Evolutionary conservation across 1,140 invertebrate species (phyloP), one percentile per base, ranked within the genome.

Genomic region (Bombus difficillimus): DNA sequence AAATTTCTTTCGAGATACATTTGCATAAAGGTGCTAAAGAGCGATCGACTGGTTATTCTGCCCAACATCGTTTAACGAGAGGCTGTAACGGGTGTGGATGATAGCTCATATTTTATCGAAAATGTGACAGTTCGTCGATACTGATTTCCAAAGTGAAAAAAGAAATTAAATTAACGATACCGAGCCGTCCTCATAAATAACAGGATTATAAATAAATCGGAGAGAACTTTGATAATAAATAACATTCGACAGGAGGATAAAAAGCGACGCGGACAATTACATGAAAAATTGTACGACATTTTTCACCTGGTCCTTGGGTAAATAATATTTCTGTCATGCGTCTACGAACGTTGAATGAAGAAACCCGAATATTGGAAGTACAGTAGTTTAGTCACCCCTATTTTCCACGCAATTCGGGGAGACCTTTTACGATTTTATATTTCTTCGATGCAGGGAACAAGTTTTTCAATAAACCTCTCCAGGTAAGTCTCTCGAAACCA

Each of bases 401-500:
- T 71, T 80, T 84, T 43, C 66, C 39, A n/a, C 57, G 66, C 53
- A 34, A 83, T 53, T 83, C 41, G 32, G 12, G 73, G 6, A 22
- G 39, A 28, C 59, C n/a, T 76, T 76, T 57, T 28, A 25, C 81
- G 81, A 76, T 68, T 83, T 71, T 57, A 78, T 78, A 83, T 83
- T 83, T 69, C 75, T 57, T 64, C 68, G 79, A 73, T 53, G 41
- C 53, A 25, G 4, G 6, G 32, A 28, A 32, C 47, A 72, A 71
- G 43, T 57, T 81, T 81, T 72, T 71, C 73, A 79, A 83, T 83
- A 87, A 87, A 83, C 47, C 86, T 87, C 64, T 59, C 73, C 66
- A 47, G 73, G 37, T 64, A 41, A 78, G 39, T 41, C 87, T 79
- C 74, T 88, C 43, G 68, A 86, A 89, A 83, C 87, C 74, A 89